Evolutionary conservation across 2,888 invertebrate genomes (phyloP).

Genomic region (Ochropleura leucogaster): DNA sequence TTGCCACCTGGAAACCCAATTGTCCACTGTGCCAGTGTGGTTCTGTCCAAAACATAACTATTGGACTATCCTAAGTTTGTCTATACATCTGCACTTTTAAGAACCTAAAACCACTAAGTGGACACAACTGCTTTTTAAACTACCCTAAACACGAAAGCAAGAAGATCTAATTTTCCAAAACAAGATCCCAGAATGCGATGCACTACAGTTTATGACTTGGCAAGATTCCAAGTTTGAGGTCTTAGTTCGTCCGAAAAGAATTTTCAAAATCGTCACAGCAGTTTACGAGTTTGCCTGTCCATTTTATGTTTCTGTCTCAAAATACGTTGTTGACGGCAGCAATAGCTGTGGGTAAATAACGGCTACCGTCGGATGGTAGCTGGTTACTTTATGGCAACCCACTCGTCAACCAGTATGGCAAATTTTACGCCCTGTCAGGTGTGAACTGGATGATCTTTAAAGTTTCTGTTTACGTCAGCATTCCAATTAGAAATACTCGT

Average conservation of each 20-base stretch:
- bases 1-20: neutral
- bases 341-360: slow-evolving; percentile 9
- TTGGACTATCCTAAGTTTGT: neutral
- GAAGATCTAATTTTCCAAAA: neutral
- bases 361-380: slow-evolving; percentile 19
- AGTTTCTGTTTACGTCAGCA: slow-evolving; percentile 65
- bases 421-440: slow-evolving; percentile 68
- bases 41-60: neutral
- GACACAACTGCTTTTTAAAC: neutral
- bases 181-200: slow-evolving; percentile 1
- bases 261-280: slow-evolving; percentile 18
- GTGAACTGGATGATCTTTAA: slow-evolving; percentile 75
- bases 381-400: slow-evolving; percentile 59
- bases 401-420: slow-evolving; percentile 53
- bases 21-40: too few species aligned
- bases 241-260: slow-evolving; percentile 7
- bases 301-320: slow-evolving; percentile 25
- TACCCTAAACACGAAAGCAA: neutral
- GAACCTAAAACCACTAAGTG: neutral
- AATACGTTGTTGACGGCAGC: slow-evolving; percentile 21
- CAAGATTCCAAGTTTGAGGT: neutral
- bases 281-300: slow-evolving; percentile 27
- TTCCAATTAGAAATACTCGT: slow-evolving; percentile 73
- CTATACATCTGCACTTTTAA: neutral
- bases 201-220: slow-evolving; percentile 5